Conservation (phyloP, 2,797 vertebrate genomes). For the Aeoliscus strigatus region DNA sequence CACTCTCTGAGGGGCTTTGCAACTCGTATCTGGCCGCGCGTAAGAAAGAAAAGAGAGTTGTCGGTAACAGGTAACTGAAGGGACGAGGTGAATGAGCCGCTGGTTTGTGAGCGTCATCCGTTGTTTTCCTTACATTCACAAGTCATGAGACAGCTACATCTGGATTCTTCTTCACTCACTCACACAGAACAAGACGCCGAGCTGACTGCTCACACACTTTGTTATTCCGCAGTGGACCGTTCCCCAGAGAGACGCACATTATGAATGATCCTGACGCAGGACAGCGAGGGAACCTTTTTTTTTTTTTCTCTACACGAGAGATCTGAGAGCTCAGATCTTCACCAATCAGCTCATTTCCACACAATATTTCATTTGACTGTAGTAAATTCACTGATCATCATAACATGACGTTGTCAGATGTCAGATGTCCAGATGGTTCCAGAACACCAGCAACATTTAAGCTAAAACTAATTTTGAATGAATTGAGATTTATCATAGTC, state of each 20-base stretch:
- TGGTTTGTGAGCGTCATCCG: slow-evolving; percentile 5
- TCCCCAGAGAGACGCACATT: slow-evolving; percentile 7
- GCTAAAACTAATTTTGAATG: too few species aligned
- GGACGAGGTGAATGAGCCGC: not conserved
- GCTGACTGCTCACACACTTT: slow-evolving; percentile 26
- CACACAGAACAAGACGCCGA: slow-evolving; percentile 31
- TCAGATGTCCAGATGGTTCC: too few species aligned
- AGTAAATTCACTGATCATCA: too few species aligned
- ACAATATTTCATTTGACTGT: too few species aligned
- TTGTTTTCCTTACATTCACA: slow-evolving; percentile 12
- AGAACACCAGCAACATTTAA: too few species aligned
- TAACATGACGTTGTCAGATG: too few species aligned
- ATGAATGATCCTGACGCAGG: slow-evolving; percentile 13
- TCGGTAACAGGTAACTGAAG: not conserved
- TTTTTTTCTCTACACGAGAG: too few species aligned
- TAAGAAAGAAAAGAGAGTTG: slow-evolving; percentile 31
- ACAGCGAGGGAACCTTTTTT: not conserved
- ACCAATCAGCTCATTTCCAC: too few species aligned
- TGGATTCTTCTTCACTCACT: slow-evolving; percentile 43
- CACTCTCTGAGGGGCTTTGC: slow-evolving; percentile 8
- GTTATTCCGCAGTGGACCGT: slow-evolving; percentile 8
- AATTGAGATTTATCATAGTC: too few species aligned
- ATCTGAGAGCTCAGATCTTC: too few species aligned
- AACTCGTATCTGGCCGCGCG: slow-evolving; percentile 15
- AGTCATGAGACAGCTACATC: slow-evolving; percentile 34